Percentiles rank a stretch among this genome's conserved stretches.
Evolutionary conservation across 2,113 vertebrate species (phyloP).

Genomic region (Grammomys surdaster): DNA sequence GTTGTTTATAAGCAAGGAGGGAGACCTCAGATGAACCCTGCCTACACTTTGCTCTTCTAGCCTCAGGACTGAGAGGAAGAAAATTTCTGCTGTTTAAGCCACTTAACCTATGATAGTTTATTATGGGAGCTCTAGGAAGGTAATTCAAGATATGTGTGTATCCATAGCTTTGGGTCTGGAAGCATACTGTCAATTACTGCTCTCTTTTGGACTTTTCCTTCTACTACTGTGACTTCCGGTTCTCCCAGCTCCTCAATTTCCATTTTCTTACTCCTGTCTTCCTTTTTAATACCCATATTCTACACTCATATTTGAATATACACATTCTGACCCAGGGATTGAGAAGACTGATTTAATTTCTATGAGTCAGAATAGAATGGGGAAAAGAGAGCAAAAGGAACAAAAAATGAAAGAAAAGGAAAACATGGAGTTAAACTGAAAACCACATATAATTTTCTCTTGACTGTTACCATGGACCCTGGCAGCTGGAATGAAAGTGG

Average conservation of each 20-base stretch:
- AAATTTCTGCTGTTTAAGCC: not conserved
- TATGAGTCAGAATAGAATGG: constrained; percentile 59
- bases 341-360: constrained; percentile 49
- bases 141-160: not conserved
- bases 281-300: constrained; percentile 37
- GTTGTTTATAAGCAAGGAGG: not conserved
- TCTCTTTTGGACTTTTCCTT: not conserved
- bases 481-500: not conserved
- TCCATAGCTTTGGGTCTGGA: not conserved
- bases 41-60: not conserved
- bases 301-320: constrained; percentile 40
- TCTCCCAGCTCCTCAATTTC: not conserved
- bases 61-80: not conserved
- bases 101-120: too few species aligned
- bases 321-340: constrained; percentile 56
- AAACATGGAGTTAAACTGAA: constrained; percentile 28
- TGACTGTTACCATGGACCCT: not conserved
- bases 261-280: not conserved
- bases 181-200: not conserved
- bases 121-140: too few species aligned
- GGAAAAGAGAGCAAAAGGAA: not conserved
- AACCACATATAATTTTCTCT: constrained; percentile 16
- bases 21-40: not conserved
- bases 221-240: not conserved
- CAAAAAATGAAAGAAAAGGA: not conserved